phyloP scores from a whole-genome alignment of 92 coral and sea anemone species.

The Muricea muricata region DNA sequence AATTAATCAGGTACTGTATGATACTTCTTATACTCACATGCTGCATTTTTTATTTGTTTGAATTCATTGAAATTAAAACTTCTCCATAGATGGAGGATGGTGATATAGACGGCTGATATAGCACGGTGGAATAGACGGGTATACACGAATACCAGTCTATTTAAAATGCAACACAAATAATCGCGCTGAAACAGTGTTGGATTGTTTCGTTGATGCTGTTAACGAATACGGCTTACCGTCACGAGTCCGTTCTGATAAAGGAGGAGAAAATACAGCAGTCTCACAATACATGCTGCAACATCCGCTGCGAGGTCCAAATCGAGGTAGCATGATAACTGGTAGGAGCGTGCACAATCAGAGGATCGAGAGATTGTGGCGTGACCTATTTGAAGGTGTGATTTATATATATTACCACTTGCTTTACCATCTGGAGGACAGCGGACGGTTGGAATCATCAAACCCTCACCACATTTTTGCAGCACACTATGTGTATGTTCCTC shows the following conservation, averaged over 20 bases:
- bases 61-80: neutral
- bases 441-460: no score
- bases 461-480: no score
- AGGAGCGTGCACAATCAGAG: conserved; percentile 61
- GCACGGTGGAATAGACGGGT: conserved; percentile 73
- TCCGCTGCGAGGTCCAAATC: no score
- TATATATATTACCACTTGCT: no score
- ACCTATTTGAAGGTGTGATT: no score
- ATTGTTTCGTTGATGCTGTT: conserved; percentile 52
- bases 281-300: no score
- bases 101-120: no score
- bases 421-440: no score
- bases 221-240: no score
- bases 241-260: conserved; percentile 69
- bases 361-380: neutral
- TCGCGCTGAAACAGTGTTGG: conserved; percentile 64
- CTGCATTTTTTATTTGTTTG: neutral
- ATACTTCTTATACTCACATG: neutral
- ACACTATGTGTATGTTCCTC: no score
- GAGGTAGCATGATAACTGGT: conserved; percentile 63
- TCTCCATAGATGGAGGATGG: conserved; percentile 62
- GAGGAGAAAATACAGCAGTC: conserved; percentile 67
- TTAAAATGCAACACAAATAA: conserved; percentile 59
- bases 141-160: conserved; percentile 60
- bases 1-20: conserved; percentile 68